A percentile compares a stretch with the other conserved stretches of the same genome.
phyloP scores from a whole-genome alignment of 2,888 invertebrate genomes.

The Mylabris sibirica region DNA sequence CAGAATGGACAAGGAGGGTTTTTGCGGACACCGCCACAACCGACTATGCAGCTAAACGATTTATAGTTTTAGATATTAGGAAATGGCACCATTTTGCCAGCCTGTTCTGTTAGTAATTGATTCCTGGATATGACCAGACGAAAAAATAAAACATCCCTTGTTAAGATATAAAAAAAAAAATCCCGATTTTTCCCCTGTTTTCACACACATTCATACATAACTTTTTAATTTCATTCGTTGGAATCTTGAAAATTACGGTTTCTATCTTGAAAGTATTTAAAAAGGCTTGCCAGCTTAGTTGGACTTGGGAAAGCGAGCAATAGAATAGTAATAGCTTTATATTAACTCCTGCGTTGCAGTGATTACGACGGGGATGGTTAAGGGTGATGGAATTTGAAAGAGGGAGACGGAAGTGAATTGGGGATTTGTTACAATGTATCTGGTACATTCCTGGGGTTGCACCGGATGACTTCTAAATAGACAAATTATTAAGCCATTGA shows the following conservation, averaged over 20 bases:
- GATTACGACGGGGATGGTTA: conserved; percentile 48
- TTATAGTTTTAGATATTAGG: conserved; percentile 57
- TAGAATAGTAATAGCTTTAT: conserved; percentile 60
- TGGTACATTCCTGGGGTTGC: conserved; percentile 36
- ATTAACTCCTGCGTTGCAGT: conserved; percentile 58
- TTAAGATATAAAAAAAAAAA: neutral
- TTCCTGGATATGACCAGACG: conserved; percentile 39
- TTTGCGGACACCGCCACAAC: conserved; percentile 46
- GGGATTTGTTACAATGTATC: conserved; percentile 34
- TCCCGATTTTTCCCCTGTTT: neutral
- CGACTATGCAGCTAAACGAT: conserved; percentile 53
- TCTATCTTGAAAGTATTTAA: conserved; percentile 54
- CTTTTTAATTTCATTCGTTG: conserved; percentile 54
- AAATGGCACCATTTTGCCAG: conserved; percentile 50
- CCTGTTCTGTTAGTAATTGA: conserved; percentile 54
- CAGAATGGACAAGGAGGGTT: conserved; percentile 49
- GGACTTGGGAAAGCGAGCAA: conserved; percentile 53
- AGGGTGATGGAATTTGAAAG: conserved; percentile 25
- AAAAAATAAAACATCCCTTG: conserved; percentile 40
- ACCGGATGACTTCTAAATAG: conserved; percentile 41
- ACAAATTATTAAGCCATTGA: conserved; percentile 39
- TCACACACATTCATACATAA: conserved; percentile 27
- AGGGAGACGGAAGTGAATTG: conserved; percentile 29
- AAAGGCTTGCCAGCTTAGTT: conserved; percentile 54
- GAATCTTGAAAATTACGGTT: conserved; percentile 57